Conservation (phyloP, 2,888 invertebrate species). For the Lasioglossum leucozonium region DNA sequence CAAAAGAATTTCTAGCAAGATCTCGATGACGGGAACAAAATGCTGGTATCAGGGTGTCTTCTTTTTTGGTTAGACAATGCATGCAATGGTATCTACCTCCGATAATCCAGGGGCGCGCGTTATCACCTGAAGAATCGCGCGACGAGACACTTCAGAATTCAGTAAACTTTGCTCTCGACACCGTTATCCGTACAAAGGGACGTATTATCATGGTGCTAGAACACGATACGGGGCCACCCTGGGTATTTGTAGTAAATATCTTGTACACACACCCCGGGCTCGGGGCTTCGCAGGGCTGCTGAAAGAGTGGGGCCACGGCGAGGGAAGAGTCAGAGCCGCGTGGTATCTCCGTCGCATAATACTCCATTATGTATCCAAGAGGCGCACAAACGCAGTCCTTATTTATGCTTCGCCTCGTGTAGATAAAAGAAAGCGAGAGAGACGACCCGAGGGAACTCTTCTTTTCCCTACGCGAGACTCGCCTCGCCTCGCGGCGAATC, state of each 20-base stretch:
- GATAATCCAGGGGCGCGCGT: constrained; percentile 51
- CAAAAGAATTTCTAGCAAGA: background rate
- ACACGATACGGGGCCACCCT: constrained; percentile 75
- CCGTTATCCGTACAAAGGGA: constrained; percentile 72
- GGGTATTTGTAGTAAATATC: constrained; percentile 82
- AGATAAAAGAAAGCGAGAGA: constrained; percentile 77
- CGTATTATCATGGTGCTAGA: constrained; percentile 75
- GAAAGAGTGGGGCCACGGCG: constrained; percentile 32
- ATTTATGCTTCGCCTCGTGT: constrained; percentile 78
- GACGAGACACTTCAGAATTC: constrained; percentile 59
- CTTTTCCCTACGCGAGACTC: constrained; percentile 28
- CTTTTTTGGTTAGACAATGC: constrained; percentile 31
- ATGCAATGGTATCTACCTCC: constrained; percentile 31
- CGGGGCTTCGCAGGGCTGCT: constrained; percentile 48
- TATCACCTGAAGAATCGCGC: constrained; percentile 60
- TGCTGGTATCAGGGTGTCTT: background rate
- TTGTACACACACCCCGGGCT: constrained; percentile 77
- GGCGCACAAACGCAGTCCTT: constrained; percentile 79
- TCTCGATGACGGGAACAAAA: background rate
- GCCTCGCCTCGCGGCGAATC: constrained; percentile 51
- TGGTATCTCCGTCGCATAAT: constrained; percentile 81
- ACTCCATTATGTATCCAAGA: constrained; percentile 81
- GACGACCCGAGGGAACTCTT: constrained; percentile 63
- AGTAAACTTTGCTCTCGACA: constrained; percentile 67
- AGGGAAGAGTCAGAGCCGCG: constrained; percentile 61